Evolutionary conservation across 1,140 invertebrate species (phyloP).

Genomic region (Eubasilissa regina): DNA sequence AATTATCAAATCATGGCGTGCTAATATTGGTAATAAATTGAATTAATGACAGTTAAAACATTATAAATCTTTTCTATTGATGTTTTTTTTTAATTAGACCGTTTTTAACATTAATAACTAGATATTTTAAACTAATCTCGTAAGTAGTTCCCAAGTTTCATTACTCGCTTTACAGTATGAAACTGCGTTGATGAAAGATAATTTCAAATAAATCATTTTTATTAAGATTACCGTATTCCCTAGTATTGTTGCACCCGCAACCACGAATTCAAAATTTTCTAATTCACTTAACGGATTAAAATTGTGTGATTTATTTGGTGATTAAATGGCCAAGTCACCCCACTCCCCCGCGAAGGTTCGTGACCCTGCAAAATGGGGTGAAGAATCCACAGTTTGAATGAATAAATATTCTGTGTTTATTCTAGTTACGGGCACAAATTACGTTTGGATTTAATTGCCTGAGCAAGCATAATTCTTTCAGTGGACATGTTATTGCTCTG

Average conservation of each 20-base stretch:
- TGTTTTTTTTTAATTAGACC: too few relatives aligned
- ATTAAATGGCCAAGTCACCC: constrained; percentile 55
- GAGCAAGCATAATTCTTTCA: constrained; percentile 51
- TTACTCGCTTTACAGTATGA: too few relatives aligned
- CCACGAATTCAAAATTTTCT: constrained; percentile 56
- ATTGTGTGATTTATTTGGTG: constrained; percentile 60
- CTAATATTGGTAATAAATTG: too few relatives aligned
- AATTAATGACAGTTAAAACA: too few relatives aligned
- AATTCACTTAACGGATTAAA: constrained; percentile 61
- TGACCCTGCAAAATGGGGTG: constrained; percentile 18
- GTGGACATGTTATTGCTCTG: constrained; percentile 35
- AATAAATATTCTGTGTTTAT: constrained; percentile 56
- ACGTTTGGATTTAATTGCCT: constrained; percentile 59
- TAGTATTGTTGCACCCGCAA: constrained; percentile 7
- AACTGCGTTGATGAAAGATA: too few relatives aligned
- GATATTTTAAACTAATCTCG: too few relatives aligned
- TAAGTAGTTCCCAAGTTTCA: too few relatives aligned
- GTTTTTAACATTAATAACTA: too few relatives aligned
- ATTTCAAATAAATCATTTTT: too few relatives aligned
- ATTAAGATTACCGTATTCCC: too few relatives aligned
- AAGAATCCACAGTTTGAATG: constrained; percentile 49
- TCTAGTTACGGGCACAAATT: constrained; percentile 54
- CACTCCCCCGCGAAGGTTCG: constrained; percentile 4
- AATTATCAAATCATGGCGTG: too few relatives aligned
- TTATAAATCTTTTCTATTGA: too few relatives aligned